A percentile compares a stretch with the other conserved stretches of the same genome.
Evolutionary conservation across 1,140 invertebrate genomes (phyloP).

Genomic region (Saccostrea glomerata): DNA sequence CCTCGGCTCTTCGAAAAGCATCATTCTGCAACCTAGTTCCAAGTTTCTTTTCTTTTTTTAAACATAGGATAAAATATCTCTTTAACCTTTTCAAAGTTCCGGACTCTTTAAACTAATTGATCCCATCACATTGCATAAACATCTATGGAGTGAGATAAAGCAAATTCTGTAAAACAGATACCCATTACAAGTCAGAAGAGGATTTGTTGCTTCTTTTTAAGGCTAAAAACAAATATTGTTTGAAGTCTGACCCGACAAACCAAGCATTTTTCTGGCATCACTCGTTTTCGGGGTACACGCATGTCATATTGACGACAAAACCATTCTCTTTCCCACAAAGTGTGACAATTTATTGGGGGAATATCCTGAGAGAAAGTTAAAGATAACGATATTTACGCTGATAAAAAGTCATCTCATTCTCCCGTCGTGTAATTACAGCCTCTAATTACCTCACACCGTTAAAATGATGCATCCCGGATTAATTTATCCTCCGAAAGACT

Average conservation of each 20-base stretch:
- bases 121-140: background rate
- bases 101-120: background rate
- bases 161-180: background rate
- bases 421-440: conserved; percentile 21
- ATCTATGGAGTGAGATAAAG: background rate
- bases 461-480: conserved; percentile 17
- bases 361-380: conserved; percentile 34
- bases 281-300: conserved; percentile 3
- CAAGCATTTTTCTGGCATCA: conserved; percentile 27
- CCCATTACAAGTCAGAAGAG: background rate
- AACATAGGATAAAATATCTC: background rate
- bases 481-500: conserved; percentile 11
- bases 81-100: background rate
- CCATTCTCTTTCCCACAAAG: conserved; percentile 7
- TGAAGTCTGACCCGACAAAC: conserved; percentile 16
- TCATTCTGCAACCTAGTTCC: too few species aligned
- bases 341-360: conserved; percentile 17
- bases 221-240: conserved; percentile 24
- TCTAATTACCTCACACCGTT: background rate
- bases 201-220: conserved; percentile 20
- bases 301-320: conserved; percentile 27
- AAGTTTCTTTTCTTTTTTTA: too few species aligned
- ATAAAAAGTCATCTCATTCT: conserved; percentile 36
- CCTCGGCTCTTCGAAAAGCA: too few species aligned
- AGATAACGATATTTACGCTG: conserved; percentile 20